phyloP scores from a whole-genome alignment of 2,888 invertebrate species.

The Lacanobia oleracea region DNA sequence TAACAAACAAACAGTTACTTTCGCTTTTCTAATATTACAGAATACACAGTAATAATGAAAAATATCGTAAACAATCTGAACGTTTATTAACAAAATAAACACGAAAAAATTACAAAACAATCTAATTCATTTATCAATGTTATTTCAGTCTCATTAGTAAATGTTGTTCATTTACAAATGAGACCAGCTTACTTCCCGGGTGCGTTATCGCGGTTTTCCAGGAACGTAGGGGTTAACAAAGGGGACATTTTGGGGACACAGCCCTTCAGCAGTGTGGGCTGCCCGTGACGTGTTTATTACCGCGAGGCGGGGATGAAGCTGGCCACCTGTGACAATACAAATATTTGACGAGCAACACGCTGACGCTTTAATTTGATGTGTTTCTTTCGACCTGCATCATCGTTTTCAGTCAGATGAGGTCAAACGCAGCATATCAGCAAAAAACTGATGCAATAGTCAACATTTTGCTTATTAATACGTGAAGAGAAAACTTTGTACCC shows the following conservation, averaged over 20 bases:
- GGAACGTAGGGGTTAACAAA: constrained; percentile 50
- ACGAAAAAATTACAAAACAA: constrained; percentile 13
- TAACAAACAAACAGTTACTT: no score
- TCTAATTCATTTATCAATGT: constrained; percentile 37
- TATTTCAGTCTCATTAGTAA: constrained; percentile 50
- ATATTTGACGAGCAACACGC: neutral
- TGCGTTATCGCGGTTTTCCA: constrained; percentile 71
- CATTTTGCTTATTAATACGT: no score
- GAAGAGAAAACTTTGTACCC: no score
- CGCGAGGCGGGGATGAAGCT: constrained; percentile 15
- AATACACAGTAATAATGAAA: neutral
- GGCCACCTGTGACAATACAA: neutral
- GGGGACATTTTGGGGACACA: constrained; percentile 47
- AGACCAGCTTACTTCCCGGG: constrained; percentile 41
- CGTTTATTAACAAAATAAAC: neutral
- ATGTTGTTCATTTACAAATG: no score
- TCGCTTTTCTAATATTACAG: no score
- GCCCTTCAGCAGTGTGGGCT: constrained; percentile 20
- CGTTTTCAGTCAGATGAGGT: no score
- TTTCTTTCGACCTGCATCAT: no score
- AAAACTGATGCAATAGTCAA: no score
- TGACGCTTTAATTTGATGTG: neutral
- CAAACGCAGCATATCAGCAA: no score
- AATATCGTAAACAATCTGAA: neutral
- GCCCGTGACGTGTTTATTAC: constrained; percentile 56